A percentile compares a stretch with the other conserved stretches of the same genome.
phyloP scores from a whole-genome alignment of 2,113 vertebrate genomes.

The Arothron firmamentum region DNA sequence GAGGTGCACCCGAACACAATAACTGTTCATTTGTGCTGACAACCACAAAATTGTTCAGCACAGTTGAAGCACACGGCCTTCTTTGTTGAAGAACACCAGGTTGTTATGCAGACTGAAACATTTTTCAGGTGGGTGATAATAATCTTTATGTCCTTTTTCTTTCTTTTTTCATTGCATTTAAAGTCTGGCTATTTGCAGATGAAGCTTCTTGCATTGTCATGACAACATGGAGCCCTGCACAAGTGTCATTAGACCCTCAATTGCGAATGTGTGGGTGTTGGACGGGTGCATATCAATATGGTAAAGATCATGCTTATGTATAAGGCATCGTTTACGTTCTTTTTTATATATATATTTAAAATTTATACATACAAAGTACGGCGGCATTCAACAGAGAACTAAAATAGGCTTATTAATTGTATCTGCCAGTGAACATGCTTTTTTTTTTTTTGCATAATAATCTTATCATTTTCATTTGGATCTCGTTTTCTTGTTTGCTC shows the following conservation, averaged over 20 bases:
- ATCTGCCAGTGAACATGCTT: too few species aligned
- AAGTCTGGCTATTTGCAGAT: conserved; percentile 2
- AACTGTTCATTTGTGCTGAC: conserved; percentile 30
- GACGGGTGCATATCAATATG: too few species aligned
- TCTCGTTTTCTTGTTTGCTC: too few species aligned
- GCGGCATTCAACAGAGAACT: too few species aligned
- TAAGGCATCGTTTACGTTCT: not conserved
- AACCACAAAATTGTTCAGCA: not conserved
- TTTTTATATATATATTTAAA: too few species aligned
- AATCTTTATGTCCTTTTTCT: not conserved
- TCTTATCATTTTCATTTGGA: not conserved
- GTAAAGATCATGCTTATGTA: not conserved
- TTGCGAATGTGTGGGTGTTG: conserved; percentile 33
- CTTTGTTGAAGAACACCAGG: not conserved
- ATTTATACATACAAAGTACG: too few species aligned
- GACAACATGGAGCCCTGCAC: conserved; percentile 37
- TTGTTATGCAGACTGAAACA: not conserved
- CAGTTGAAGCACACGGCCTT: not conserved
- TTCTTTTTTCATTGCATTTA: not conserved
- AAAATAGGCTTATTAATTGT: too few species aligned
- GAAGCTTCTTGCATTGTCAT: conserved; percentile 15
- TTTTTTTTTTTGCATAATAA: not conserved
- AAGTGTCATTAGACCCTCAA: conserved; percentile 21
- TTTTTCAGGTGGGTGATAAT: not conserved
- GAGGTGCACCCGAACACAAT: conserved; percentile 7